Conservation (phyloP, 2,888 invertebrate genomes). For the Polydrusus cervinus region DNA sequence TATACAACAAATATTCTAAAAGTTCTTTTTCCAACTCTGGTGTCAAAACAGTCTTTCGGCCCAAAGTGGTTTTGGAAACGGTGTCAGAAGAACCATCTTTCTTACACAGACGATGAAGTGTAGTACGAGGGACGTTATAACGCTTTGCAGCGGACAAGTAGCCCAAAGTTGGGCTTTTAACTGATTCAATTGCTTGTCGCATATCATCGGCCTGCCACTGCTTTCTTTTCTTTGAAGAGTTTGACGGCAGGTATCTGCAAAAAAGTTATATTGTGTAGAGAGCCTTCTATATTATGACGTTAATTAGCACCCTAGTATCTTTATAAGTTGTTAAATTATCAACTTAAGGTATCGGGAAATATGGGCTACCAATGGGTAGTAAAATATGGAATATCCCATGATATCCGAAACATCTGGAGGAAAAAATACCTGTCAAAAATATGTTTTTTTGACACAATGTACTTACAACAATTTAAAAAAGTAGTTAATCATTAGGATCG, state of each 20-base stretch:
- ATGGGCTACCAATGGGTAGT: neutral
- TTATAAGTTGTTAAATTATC: too few relatives aligned
- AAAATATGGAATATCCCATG: slow-evolving; percentile 19
- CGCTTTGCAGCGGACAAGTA: slow-evolving; percentile 21
- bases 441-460: neutral
- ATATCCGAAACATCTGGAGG: neutral
- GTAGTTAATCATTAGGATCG: neutral
- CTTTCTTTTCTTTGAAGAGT: neutral
- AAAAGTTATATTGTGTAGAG: slow-evolving; percentile 2
- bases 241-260: slow-evolving; percentile 14
- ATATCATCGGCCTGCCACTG: slow-evolving; percentile 11
- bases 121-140: slow-evolving; percentile 12
- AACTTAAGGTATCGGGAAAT: too few relatives aligned
- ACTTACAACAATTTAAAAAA: neutral
- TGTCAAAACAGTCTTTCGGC: slow-evolving; percentile 41
- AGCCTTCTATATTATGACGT: too few relatives aligned
- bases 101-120: slow-evolving; percentile 21
- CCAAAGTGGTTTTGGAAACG: slow-evolving; percentile 25
- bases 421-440: neutral
- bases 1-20: slow-evolving; percentile 40
- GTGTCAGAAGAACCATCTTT: neutral
- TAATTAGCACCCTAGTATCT: too few relatives aligned
- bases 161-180: slow-evolving; percentile 23
- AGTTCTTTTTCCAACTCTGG: slow-evolving; percentile 22
- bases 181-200: slow-evolving; percentile 12